Evolutionary conservation across 2,113 vertebrate species (phyloP), one percentile per base, ranked within the genome.

Genomic region (Tursiops truncatus): DNA sequence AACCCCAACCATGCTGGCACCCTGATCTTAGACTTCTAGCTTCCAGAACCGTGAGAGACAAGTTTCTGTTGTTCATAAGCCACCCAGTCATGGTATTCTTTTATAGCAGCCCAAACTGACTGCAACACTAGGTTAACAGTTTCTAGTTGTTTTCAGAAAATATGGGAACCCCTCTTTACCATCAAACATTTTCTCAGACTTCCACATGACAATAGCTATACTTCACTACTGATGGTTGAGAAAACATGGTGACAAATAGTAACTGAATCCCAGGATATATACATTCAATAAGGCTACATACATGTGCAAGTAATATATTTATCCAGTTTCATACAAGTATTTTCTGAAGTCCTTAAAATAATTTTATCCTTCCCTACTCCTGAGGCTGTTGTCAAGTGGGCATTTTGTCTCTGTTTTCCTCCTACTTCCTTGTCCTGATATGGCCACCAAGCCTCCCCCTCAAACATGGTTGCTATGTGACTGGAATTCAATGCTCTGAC

Each of bases 401-500:
- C 36, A 94, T 95, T 96, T 96, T 95, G 60, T 85, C 25, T 86
- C 83, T 80, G 74, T 85, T 74, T 97, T 67, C 91, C 93, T 94
- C 96, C 96, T 94, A 97, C 95, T 77, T 81, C 21, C 33, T 77
- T 95, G 91, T 97, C 95, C 94, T 95, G 70, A 98, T 93, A 91
- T 79, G 96, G 85, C 84, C 85, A 97, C 44, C 8, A 92, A 95
- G 21, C 73, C 65, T 94, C 96, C 96, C 94, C 91, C 70, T 96
- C 71, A 95, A 88, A 90, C 25, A 97, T 41, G 31, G 96, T 96
- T 97, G 93, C 91, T 90, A 97, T 94, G 93, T 73, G 67, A 85
- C 93, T 91, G 2, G 36, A 90, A 93, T 71, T 92, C 47, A 97
- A 65, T 71, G 65, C 18, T 79, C 56, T 94, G 25, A 90, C 36